phyloP scores from a whole-genome alignment of 2,888 invertebrate genomes.

The Acrocyrtus sp. region DNA sequence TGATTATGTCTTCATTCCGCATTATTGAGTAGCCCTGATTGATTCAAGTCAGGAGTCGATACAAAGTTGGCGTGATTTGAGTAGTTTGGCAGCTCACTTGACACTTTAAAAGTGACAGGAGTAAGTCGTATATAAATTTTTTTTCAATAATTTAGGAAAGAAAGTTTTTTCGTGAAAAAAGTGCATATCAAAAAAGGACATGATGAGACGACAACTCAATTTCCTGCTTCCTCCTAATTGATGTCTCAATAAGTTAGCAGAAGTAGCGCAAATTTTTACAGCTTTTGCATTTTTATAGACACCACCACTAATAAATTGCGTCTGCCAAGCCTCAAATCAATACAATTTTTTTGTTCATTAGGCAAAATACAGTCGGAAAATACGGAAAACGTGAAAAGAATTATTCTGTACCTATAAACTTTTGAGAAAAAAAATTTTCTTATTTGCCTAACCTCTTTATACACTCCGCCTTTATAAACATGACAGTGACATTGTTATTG shows the following conservation, averaged over 20 bases:
- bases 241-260: slow-evolving; percentile 18
- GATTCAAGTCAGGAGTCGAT: not conserved
- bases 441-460: not conserved
- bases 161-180: too few species aligned
- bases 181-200: slow-evolving; percentile 23
- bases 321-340: not conserved
- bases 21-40: not conserved
- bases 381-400: slow-evolving; percentile 29
- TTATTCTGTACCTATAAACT: not conserved
- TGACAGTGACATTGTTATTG: slow-evolving; percentile 37
- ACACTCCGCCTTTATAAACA: slow-evolving; percentile 8
- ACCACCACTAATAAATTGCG: too few species aligned
- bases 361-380: too few species aligned
- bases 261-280: slow-evolving; percentile 13
- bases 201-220: slow-evolving; percentile 15
- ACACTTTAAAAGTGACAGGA: not conserved
- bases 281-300: too few species aligned
- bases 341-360: not conserved
- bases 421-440: not conserved
- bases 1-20: slow-evolving; percentile 12
- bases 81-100: slow-evolving; percentile 11
- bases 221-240: slow-evolving; percentile 22
- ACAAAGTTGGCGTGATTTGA: not conserved
- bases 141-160: slow-evolving; percentile 10
- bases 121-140: not conserved